A percentile compares a stretch with the other conserved stretches of the same genome.
phyloP scores from a whole-genome alignment of 30 jellyfish, hydroid and myxozoan species.

The Sanderia malayensis region DNA sequence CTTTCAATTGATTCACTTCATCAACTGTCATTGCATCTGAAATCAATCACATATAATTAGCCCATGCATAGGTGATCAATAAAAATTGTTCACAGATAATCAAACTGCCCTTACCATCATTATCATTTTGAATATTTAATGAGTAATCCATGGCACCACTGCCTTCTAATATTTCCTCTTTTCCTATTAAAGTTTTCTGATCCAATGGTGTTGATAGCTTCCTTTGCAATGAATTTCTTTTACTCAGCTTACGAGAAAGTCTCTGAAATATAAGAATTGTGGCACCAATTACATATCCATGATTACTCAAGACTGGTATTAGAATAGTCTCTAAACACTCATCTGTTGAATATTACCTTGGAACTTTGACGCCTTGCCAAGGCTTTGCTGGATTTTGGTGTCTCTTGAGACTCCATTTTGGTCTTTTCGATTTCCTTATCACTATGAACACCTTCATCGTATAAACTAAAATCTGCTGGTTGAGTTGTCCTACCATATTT shows the following conservation, averaged over 20 bases:
- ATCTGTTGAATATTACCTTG: too few relatives aligned
- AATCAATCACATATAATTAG: not conserved
- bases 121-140: slow-evolving; percentile 6
- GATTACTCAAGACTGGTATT: too few relatives aligned
- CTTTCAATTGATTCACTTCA: slow-evolving; percentile 61
- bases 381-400: slow-evolving; percentile 26
- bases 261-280: too few relatives aligned
- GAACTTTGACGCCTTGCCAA: slow-evolving; percentile 55
- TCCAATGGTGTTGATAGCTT: slow-evolving; percentile 48
- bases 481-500: slow-evolving; percentile 53
- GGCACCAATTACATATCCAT: too few relatives aligned
- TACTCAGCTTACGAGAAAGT: slow-evolving; percentile 40
- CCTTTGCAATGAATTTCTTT: slow-evolving; percentile 37
- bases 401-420: slow-evolving; percentile 15
- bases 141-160: slow-evolving; percentile 55
- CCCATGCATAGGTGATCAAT: too few relatives aligned
- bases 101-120: slow-evolving; percentile 21
- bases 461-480: slow-evolving; percentile 7
- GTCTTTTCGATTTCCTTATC: slow-evolving; percentile 43
- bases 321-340: too few relatives aligned
- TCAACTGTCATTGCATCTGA: slow-evolving; percentile 33
- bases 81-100: too few relatives aligned
- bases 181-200: slow-evolving; percentile 13
- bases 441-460: slow-evolving; percentile 50
- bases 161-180: slow-evolving; percentile 54